phyloP scores from a whole-genome alignment of 2,888 invertebrate genomes.

The Pyrocoelia pectoralis region DNA sequence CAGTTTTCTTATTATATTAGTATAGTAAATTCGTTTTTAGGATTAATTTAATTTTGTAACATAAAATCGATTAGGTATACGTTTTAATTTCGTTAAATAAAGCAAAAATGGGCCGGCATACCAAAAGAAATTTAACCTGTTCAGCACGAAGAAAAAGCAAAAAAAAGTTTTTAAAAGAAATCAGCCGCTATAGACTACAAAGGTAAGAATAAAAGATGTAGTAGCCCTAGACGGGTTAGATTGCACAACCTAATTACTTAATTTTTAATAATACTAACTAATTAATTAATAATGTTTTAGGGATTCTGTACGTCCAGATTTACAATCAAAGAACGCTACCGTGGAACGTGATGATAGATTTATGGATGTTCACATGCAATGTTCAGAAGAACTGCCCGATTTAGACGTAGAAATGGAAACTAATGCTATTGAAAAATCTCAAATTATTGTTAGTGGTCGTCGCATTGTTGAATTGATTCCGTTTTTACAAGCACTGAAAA shows the following conservation, averaged over 20 bases:
- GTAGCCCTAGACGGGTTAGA: neutral
- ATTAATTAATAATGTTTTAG: too few species aligned
- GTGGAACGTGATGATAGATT: constrained; percentile 2
- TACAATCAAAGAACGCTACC: constrained; percentile 3
- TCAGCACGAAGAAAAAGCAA: neutral
- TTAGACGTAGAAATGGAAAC: neutral
- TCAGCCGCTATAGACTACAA: constrained; percentile 1
- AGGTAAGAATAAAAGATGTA: neutral
- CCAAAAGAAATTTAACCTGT: neutral
- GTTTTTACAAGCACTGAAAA: constrained; percentile 9
- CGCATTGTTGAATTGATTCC: constrained; percentile 5
- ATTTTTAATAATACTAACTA: neutral
- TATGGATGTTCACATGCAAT: neutral
- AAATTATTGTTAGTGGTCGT: constrained; percentile 4
- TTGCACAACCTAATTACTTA: neutral
- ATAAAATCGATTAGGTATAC: constrained; percentile 3
- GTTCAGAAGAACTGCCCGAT: constrained; percentile 3
- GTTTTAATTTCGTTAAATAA: constrained; percentile 1
- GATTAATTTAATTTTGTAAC: neutral
- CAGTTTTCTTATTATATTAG: too few species aligned
- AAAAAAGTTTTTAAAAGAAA: neutral
- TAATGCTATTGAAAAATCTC: neutral
- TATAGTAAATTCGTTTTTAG: neutral
- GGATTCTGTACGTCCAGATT: neutral
- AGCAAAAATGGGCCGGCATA: neutral